phyloP scores from a whole-genome alignment of 2,888 invertebrate genomes.

The Tipula confusa region DNA sequence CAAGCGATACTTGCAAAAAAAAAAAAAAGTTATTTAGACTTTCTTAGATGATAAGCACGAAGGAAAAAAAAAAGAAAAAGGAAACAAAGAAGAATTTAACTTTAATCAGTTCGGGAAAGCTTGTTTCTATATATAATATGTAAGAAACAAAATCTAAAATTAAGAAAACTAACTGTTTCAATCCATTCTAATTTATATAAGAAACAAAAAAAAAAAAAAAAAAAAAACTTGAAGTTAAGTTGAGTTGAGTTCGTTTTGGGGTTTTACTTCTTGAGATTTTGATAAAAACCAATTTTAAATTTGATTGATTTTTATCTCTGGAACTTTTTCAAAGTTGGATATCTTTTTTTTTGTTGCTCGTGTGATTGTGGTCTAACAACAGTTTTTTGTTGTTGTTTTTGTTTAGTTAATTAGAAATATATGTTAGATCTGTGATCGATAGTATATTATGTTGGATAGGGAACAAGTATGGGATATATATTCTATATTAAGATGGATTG shows the following conservation, averaged over 20 bases:
- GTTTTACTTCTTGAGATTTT: not conserved
- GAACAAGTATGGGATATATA: no score
- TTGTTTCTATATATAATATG: not conserved
- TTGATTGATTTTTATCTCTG: not conserved
- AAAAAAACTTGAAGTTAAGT: no score
- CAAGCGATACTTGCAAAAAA: not conserved
- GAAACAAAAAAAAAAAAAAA: no score
- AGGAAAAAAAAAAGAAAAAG: not conserved
- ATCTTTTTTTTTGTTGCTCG: not conserved
- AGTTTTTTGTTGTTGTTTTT: not conserved
- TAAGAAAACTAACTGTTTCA: not conserved
- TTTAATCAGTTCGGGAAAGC: not conserved
- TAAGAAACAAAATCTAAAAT: not conserved
- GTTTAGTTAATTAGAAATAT: not conserved
- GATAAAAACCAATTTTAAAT: not conserved
- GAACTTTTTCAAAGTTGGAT: not conserved
- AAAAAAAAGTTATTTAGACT: not conserved
- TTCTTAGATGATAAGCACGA: not conserved
- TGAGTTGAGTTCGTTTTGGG: not conserved
- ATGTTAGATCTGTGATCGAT: not conserved
- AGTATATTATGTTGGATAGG: not conserved
- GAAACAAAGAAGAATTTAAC: not conserved
- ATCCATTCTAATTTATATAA: not conserved
- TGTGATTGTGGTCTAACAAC: not conserved
- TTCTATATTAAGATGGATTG: not conserved